Conservation (phyloP, 2,113 vertebrate genomes). For the Protomyctophum bolini region DNA sequence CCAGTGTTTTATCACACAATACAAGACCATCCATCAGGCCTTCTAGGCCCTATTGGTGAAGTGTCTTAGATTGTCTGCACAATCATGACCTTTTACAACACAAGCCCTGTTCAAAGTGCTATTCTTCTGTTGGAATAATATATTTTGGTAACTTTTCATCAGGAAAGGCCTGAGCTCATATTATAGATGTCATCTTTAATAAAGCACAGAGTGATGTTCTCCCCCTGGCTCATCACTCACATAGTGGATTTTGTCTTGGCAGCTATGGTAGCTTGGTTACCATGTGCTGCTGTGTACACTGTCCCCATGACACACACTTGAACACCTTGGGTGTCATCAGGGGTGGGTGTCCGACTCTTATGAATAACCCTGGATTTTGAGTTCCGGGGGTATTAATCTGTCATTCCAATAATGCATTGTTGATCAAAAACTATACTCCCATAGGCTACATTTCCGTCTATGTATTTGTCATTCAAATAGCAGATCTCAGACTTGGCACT, state of each 20-base stretch:
- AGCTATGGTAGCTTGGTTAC: too few relatives aligned
- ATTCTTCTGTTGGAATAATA: constrained; percentile 32
- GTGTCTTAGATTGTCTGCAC: constrained; percentile 35
- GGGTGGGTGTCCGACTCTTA: too few relatives aligned
- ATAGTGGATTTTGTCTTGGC: background rate
- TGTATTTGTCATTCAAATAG: too few relatives aligned
- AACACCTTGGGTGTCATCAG: background rate
- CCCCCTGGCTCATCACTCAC: constrained; percentile 31
- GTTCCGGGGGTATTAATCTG: too few relatives aligned
- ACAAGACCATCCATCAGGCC: constrained; percentile 15
- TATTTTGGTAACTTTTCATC: constrained; percentile 48
- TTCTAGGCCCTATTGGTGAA: constrained; percentile 15
- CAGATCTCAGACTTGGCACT: too few relatives aligned
- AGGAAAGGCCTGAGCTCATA: constrained; percentile 28
- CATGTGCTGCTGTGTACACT: background rate
- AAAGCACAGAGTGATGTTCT: constrained; percentile 29
- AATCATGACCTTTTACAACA: constrained; percentile 42
- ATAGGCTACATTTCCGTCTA: too few relatives aligned
- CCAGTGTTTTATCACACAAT: constrained; percentile 21
- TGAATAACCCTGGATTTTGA: too few relatives aligned
- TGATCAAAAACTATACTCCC: too few relatives aligned
- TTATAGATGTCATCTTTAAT: constrained; percentile 54
- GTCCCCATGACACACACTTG: background rate
- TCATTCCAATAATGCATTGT: too few relatives aligned
- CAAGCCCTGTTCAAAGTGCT: constrained; percentile 16